A percentile compares a stretch with the other conserved stretches of the same genome.
phyloP scores from a whole-genome alignment of 2,888 invertebrate species.

The Andrena minutula region DNA sequence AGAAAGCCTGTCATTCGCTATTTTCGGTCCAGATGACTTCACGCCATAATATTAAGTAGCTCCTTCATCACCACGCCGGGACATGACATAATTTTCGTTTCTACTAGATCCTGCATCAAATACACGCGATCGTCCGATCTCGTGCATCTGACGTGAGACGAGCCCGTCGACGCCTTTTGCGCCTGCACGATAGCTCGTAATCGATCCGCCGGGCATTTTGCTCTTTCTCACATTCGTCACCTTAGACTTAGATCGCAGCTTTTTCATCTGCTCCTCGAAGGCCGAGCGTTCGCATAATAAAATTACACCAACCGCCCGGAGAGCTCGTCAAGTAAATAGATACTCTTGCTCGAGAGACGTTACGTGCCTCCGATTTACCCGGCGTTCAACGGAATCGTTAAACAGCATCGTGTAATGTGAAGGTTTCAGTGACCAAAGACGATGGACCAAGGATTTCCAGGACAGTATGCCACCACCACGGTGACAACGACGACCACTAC shows the following conservation, averaged over 20 bases:
- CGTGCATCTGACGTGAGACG: conserved; percentile 35
- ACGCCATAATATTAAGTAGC: conserved; percentile 64
- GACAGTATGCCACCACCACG: conserved; percentile 90
- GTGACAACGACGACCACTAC: conserved; percentile 87
- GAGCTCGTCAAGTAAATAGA: no score
- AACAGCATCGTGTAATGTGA: neutral
- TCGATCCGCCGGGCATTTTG: conserved; percentile 51
- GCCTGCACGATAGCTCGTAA: conserved; percentile 58
- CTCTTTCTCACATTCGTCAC: conserved; percentile 1
- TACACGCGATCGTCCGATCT: conserved; percentile 2
- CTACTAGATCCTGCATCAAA: conserved; percentile 16
- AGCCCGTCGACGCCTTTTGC: conserved; percentile 62
- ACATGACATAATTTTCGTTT: conserved; percentile 59
- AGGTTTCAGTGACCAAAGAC: conserved; percentile 54
- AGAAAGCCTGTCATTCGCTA: conserved; percentile 65
- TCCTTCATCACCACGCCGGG: conserved; percentile 30
- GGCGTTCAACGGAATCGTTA: no score
- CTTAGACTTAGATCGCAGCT: neutral
- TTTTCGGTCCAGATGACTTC: conserved; percentile 71
- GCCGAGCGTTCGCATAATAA: neutral
- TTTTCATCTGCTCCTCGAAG: neutral
- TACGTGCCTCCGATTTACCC: no score
- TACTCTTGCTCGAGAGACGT: no score
- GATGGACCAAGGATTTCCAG: conserved; percentile 90
- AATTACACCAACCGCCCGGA: neutral